Evolutionary conservation across 2,888 invertebrate species (phyloP).

Genomic region (Eudemis profundana): DNA sequence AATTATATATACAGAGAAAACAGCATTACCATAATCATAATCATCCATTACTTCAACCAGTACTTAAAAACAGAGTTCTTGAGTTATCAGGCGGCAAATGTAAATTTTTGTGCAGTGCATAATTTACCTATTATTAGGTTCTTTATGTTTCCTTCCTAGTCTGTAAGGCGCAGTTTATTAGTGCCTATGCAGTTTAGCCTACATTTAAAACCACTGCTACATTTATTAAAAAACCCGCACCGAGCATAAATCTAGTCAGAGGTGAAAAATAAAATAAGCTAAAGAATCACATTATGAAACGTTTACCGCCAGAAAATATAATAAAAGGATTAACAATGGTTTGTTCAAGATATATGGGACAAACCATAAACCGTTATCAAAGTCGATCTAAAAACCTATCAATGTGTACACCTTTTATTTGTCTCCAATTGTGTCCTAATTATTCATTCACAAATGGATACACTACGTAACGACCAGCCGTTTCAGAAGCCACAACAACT

Average conservation of each 20-base stretch:
- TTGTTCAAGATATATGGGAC: neutral
- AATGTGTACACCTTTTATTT: neutral
- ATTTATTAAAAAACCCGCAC: too few relatives aligned
- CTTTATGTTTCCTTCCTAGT: slow-evolving; percentile 10
- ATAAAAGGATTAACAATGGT: too few relatives aligned
- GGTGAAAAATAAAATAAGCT: too few relatives aligned
- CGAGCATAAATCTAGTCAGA: too few relatives aligned
- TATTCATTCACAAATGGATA: slow-evolving; percentile 29
- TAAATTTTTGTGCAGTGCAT: slow-evolving; percentile 1
- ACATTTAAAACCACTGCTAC: neutral
- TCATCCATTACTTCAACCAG: too few relatives aligned
- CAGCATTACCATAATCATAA: too few relatives aligned
- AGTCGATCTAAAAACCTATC: slow-evolving; percentile 12
- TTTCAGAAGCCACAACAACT: slow-evolving; percentile 65
- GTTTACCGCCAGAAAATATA: too few relatives aligned
- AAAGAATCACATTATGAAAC: too few relatives aligned
- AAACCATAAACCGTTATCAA: neutral
- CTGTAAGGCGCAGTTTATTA: slow-evolving; percentile 1
- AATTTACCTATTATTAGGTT: slow-evolving; percentile 1
- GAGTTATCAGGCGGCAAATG: too few relatives aligned
- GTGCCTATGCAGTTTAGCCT: neutral
- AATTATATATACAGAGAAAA: too few relatives aligned
- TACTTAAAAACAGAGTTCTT: too few relatives aligned
- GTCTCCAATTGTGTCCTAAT: slow-evolving; percentile 20
- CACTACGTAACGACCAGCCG: slow-evolving; percentile 32